These are phyloP conservation scores for Pelodiscus sinensis DNA, from an alignment of 2,113 vertebrate genomes.

Conservation along the genomic window DNA sequence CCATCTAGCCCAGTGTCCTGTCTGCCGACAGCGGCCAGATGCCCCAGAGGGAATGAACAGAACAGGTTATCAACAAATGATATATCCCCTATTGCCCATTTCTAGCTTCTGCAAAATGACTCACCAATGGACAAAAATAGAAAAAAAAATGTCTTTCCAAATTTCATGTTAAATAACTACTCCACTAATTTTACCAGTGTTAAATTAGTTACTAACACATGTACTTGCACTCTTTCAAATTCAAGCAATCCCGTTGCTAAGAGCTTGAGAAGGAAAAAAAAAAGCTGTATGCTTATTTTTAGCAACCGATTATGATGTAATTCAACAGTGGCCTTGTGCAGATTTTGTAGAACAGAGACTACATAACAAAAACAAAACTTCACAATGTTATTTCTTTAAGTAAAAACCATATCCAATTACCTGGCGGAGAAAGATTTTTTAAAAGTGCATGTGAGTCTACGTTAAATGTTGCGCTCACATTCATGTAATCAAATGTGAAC, in stretches of 20 bases:
- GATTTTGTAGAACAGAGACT: conserved; percentile 28
- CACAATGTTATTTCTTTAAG: conserved; percentile 33
- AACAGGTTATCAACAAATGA: too few species aligned
- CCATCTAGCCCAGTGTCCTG: too few species aligned
- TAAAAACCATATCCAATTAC: background rate
- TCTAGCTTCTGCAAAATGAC: background rate
- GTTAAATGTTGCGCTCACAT: background rate
- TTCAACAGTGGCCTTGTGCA: conserved; percentile 52
- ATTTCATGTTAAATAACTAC: background rate
- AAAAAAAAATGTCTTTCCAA: background rate
- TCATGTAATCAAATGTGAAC: background rate
- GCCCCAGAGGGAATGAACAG: too few species aligned
- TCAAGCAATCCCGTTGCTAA: conserved; percentile 68
- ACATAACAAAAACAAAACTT: background rate
- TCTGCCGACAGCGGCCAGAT: too few species aligned
- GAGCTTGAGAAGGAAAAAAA: conserved; percentile 35
- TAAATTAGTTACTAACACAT: conserved; percentile 6
- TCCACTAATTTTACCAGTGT: background rate
- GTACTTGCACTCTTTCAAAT: conserved; percentile 11
- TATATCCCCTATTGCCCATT: too few species aligned
- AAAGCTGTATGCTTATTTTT: conserved; percentile 71
- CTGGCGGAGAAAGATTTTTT: background rate
- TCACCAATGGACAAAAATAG: background rate
- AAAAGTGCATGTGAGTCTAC: background rate
- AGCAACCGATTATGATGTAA: conserved; percentile 71